These are phyloP conservation scores for Notechis scutatus DNA, from an alignment of 2,113 vertebrate species.

Conservation along the genomic window DNA sequence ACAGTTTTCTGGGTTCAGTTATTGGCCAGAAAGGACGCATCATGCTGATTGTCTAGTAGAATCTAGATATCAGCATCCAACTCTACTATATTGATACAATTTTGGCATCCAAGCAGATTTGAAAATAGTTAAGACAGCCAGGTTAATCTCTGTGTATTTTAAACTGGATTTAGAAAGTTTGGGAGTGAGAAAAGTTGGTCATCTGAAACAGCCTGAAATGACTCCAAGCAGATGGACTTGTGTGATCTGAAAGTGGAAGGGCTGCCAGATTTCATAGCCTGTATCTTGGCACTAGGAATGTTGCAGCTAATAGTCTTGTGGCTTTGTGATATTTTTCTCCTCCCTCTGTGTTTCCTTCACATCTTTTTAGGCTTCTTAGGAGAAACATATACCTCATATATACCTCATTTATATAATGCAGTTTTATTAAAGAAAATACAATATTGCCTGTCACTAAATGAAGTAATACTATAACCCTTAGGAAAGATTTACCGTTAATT, in stretches of 20 bases:
- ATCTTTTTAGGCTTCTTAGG: not conserved
- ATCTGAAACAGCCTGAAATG: not conserved
- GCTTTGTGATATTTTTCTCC: not conserved
- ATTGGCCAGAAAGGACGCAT: not conserved
- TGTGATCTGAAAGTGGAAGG: not conserved
- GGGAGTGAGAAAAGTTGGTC: not conserved
- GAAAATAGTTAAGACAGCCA: not conserved
- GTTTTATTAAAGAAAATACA: conserved; percentile 3
- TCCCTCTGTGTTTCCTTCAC: not conserved
- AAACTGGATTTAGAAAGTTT: not conserved
- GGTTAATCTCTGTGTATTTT: not conserved
- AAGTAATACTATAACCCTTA: not conserved
- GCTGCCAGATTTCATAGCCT: not conserved
- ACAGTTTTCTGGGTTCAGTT: not conserved
- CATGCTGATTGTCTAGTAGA: not conserved
- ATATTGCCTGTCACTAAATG: not conserved
- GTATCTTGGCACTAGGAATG: not conserved
- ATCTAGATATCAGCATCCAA: not conserved
- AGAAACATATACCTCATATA: not conserved
- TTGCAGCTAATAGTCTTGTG: not conserved
- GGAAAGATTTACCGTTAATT: conserved; percentile 6
- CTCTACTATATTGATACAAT: not conserved
- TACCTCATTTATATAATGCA: not conserved
- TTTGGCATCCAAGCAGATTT: not conserved
- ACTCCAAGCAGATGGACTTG: not conserved